Percentiles rank a stretch among this genome's conserved stretches.
These are phyloP conservation scores for Pheosia tremula DNA, from an alignment of 2,888 invertebrate species.

Conservation along the genomic window DNA sequence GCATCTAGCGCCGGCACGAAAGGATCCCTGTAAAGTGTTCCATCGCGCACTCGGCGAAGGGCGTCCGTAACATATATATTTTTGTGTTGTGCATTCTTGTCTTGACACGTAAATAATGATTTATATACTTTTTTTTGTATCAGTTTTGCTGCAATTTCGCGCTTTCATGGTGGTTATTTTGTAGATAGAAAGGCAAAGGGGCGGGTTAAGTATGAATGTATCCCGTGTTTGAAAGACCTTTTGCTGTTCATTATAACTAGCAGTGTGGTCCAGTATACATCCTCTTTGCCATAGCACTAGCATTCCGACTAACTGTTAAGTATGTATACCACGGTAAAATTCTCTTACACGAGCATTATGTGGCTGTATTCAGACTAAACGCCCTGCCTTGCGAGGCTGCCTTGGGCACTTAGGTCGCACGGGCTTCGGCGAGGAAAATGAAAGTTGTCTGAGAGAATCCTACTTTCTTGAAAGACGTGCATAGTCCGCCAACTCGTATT, in stretches of 20 bases:
- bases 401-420: too few relatives aligned
- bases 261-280: conserved; percentile 9
- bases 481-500: too few relatives aligned
- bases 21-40: conserved; percentile 73
- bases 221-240: background rate
- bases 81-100: conserved; percentile 79
- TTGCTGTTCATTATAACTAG: background rate
- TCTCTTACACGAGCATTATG: too few relatives aligned
- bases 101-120: conserved; percentile 80
- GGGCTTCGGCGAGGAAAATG: too few relatives aligned
- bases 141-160: conserved; percentile 66
- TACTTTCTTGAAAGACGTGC: too few relatives aligned
- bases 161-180: conserved; percentile 71
- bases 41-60: conserved; percentile 75
- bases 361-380: too few relatives aligned
- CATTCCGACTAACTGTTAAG: too few relatives aligned
- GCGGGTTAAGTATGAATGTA: background rate
- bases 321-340: too few relatives aligned
- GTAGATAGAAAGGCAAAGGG: conserved; percentile 17
- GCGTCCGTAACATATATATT: conserved; percentile 82
- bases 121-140: conserved; percentile 54
- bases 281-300: too few relatives aligned
- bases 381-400: too few relatives aligned
- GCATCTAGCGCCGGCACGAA: conserved; percentile 81
- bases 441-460: too few relatives aligned